Evolutionary conservation across 2,888 invertebrate species (phyloP).

Genomic region (Drosophila vallismaia): DNA sequence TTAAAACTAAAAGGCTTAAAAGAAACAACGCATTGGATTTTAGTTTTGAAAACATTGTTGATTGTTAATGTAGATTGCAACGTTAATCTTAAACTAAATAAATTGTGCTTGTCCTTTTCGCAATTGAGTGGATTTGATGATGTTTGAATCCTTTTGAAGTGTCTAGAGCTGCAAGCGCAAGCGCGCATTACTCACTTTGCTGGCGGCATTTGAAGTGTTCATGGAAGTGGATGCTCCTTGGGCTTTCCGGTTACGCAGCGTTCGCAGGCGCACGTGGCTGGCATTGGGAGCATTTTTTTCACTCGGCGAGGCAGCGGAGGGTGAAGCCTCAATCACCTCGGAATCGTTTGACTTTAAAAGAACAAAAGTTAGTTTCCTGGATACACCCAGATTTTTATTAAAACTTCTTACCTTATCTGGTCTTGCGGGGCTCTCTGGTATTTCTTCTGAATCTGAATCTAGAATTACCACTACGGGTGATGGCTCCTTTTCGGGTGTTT

Average conservation of each 20-base stretch:
- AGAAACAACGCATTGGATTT: conserved; percentile 58
- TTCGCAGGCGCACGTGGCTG: conserved; percentile 55
- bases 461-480: neutral
- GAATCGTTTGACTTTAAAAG: conserved; percentile 63
- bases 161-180: conserved; percentile 64
- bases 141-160: conserved; percentile 17
- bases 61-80: conserved; percentile 44
- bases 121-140: neutral
- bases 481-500: conserved; percentile 41
- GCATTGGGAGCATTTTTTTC: conserved; percentile 3
- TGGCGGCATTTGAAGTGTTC: conserved; percentile 25
- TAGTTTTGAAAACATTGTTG: conserved; percentile 45
- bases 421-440: neutral
- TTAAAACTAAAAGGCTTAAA: conserved; percentile 27
- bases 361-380: neutral
- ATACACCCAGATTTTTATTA: neutral
- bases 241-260: conserved; percentile 49
- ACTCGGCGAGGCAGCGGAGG: conserved; percentile 45
- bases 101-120: neutral
- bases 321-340: conserved; percentile 79
- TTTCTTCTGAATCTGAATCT: neutral
- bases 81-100: conserved; percentile 26
- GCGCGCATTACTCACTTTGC: conserved; percentile 71
- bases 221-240: conserved; percentile 2
- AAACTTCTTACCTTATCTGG: conserved; percentile 9